A percentile compares a stretch with the other conserved stretches of the same genome.
phyloP scores from a whole-genome alignment of 1,140 invertebrate genomes.

The Panagrolaimus sp. region DNA sequence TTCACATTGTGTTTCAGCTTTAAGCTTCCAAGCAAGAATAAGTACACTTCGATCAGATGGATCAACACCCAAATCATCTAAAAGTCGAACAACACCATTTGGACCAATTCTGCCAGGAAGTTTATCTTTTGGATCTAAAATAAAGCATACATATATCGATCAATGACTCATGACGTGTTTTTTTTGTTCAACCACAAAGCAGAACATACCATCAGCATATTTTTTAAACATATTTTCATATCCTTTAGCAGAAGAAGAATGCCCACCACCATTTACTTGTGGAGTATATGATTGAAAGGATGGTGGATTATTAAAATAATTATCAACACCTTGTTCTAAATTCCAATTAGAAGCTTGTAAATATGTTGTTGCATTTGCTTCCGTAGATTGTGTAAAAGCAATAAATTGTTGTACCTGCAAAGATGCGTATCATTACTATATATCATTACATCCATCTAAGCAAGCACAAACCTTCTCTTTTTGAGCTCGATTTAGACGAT shows the following conservation, averaged over 20 bases:
- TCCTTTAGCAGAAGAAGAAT: too few species aligned
- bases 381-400: not conserved
- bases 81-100: constrained; percentile 86
- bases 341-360: not conserved
- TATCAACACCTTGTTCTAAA: not conserved
- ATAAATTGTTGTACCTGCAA: not conserved
- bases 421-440: not conserved
- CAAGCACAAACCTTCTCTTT: not conserved
- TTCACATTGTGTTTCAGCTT: constrained; percentile 91
- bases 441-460: not conserved
- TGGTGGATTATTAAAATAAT: not conserved
- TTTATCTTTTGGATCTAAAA: constrained; percentile 30
- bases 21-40: constrained; percentile 95
- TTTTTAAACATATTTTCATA: not conserved
- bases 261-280: too few species aligned
- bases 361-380: not conserved
- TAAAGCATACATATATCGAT: not conserved
- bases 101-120: constrained; percentile 78
- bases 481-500: not conserved
- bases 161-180: too few species aligned
- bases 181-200: too few species aligned
- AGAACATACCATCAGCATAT: not conserved
- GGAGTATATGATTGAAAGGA: not conserved
- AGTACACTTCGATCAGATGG: constrained; percentile 88
- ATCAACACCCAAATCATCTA: constrained; percentile 81